A percentile compares a stretch with the other conserved stretches of the same genome.
Evolutionary conservation across 1,140 invertebrate species (phyloP).

Genomic region (Helicoverpa zea): DNA sequence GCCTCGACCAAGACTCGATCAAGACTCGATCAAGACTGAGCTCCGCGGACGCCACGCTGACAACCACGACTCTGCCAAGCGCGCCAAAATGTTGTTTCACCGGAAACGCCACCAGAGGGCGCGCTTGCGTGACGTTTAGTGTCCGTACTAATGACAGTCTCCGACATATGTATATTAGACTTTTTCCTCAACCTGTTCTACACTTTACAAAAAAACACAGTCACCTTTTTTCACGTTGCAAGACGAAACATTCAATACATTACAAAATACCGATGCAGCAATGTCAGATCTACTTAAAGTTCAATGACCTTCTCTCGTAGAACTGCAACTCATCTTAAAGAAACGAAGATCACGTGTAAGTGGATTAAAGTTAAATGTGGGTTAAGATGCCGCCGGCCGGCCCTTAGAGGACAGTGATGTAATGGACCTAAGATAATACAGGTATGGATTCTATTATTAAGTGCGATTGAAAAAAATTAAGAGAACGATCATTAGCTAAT

Average conservation of each 20-base stretch:
- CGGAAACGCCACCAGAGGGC: too few species aligned
- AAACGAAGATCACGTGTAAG: constrained; percentile 21
- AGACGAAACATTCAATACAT: neutral
- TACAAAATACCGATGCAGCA: neutral
- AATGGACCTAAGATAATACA: constrained; percentile 54
- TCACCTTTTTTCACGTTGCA: neutral
- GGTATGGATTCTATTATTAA: constrained; percentile 27
- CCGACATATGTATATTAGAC: too few species aligned
- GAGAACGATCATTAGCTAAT: too few species aligned
- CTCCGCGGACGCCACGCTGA: too few species aligned
- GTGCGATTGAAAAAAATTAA: neutral
- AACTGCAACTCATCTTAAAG: neutral
- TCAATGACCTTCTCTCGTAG: neutral
- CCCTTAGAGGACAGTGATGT: constrained; percentile 58
- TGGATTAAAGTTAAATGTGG: constrained; percentile 55
- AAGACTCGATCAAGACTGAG: too few species aligned
- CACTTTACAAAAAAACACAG: neutral
- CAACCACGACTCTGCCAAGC: too few species aligned
- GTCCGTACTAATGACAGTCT: too few species aligned
- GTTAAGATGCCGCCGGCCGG: constrained; percentile 57
- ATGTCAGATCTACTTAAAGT: constrained; percentile 9
- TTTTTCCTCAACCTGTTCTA: too few species aligned
- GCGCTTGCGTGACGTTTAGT: too few species aligned
- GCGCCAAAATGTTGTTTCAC: too few species aligned
- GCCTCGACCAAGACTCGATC: too few species aligned